A percentile compares a stretch with the other conserved stretches of the same genome.
phyloP scores from a whole-genome alignment of 2,888 invertebrate species.

The Rhyacophila evoluta region DNA sequence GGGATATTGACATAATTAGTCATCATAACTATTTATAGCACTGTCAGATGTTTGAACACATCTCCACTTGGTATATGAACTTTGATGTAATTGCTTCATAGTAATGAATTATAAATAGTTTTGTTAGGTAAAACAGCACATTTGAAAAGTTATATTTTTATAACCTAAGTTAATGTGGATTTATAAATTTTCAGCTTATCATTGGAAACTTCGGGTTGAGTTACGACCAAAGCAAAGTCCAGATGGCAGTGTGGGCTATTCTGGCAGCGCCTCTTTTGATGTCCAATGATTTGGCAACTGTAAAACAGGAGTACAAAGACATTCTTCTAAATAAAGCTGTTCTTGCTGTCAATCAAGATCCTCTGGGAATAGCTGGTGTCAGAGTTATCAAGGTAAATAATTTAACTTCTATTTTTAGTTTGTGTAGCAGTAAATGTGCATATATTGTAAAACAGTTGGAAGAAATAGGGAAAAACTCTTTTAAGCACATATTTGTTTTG shows the following conservation, averaged over 20 bases:
- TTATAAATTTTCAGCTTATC: slow-evolving; percentile 63
- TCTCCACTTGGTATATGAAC: not conserved
- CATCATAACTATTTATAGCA: too few species aligned
- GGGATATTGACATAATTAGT: too few species aligned
- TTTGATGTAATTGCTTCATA: not conserved
- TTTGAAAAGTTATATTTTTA: too few species aligned
- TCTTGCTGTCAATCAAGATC: slow-evolving; percentile 70
- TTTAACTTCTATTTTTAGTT: not conserved
- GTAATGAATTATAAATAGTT: not conserved
- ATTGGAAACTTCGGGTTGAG: slow-evolving; percentile 75
- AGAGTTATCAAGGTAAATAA: slow-evolving; percentile 29
- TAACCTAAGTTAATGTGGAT: not conserved
- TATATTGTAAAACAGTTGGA: too few species aligned
- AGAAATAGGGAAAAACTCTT: too few species aligned
- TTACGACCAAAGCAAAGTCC: slow-evolving; percentile 75
- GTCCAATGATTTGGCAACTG: slow-evolving; percentile 75
- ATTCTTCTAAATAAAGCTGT: slow-evolving; percentile 73
- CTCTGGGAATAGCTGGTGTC: slow-evolving; percentile 60
- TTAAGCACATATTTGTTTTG: too few species aligned
- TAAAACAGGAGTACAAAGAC: slow-evolving; percentile 70
- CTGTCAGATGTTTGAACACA: too few species aligned
- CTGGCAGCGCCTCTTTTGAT: slow-evolving; percentile 80
- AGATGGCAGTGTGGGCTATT: slow-evolving; percentile 82
- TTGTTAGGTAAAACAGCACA: not conserved
- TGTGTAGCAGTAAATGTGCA: too few species aligned